phyloP scores from a whole-genome alignment of 2,797 vertebrate species.

The Eulemur albifrons region DNA sequence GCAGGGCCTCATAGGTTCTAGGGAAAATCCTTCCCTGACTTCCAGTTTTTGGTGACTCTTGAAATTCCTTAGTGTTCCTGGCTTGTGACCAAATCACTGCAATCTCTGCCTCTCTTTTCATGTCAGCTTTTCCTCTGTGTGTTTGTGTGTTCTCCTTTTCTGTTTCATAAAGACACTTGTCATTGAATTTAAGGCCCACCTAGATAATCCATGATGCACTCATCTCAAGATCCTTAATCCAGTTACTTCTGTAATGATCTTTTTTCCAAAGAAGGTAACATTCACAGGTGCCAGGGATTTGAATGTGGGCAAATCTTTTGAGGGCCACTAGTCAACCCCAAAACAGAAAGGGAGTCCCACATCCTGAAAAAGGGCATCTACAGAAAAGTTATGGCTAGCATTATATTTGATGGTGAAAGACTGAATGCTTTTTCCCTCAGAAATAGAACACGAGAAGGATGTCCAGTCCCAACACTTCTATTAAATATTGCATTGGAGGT shows the following conservation, averaged over 20 bases:
- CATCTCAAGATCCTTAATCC: not conserved
- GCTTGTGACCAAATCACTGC: not conserved
- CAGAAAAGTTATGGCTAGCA: not conserved
- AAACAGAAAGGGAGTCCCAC: not conserved
- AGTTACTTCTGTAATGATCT: not conserved
- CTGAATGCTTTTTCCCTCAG: not conserved
- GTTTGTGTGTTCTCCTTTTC: not conserved
- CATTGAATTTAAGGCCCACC: not conserved
- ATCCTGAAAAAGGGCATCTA: not conserved
- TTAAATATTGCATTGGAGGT: not conserved
- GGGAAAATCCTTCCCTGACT: not conserved
- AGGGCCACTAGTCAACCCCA: not conserved
- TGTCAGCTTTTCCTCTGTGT: not conserved
- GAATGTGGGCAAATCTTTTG: not conserved
- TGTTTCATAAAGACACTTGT: not conserved
- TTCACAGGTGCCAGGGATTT: not conserved
- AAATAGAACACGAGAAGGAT: not conserved
- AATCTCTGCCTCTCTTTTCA: not conserved
- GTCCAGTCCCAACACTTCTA: not conserved
- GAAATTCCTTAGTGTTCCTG: not conserved
- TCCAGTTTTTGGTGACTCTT: not conserved
- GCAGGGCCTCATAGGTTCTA: not conserved
- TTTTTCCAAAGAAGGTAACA: not conserved
- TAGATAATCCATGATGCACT: not conserved
- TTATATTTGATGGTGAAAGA: not conserved